Conservation (phyloP, 2,888 invertebrate genomes). For the Gerosis bhagava region DNA sequence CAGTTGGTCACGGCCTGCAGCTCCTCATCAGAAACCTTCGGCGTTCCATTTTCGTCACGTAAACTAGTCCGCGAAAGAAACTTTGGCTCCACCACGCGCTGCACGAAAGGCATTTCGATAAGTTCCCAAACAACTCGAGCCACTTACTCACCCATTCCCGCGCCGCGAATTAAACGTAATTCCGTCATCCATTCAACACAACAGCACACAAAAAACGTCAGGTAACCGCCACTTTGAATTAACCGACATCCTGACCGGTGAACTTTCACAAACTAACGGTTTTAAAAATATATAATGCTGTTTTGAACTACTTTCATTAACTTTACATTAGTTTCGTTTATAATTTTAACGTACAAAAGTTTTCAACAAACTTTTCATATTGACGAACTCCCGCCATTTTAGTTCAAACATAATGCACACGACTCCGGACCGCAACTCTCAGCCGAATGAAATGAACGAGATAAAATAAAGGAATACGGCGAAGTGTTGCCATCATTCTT, state of each 20-base stretch:
- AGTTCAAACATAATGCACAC: conserved; percentile 37
- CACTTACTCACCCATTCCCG: conserved; percentile 74
- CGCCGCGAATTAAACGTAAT: conserved; percentile 72
- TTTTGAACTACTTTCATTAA: conserved; percentile 43
- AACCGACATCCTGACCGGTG: conserved; percentile 78
- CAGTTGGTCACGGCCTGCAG: conserved; percentile 94
- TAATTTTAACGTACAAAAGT: conserved; percentile 56
- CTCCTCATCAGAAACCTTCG: conserved; percentile 87
- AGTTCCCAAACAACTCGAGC: conserved; percentile 52
- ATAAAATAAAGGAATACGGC: conserved; percentile 27
- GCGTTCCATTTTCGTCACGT: conserved; percentile 81
- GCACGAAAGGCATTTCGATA: conserved; percentile 92
- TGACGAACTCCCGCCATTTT: conserved; percentile 73
- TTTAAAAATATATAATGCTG: conserved; percentile 39
- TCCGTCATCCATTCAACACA: conserved; percentile 77
- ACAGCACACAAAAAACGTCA: conserved; percentile 81
- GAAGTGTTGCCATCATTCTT: conserved; percentile 49
- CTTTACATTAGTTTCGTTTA: conserved; percentile 45
- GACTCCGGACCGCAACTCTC: conserved; percentile 45
- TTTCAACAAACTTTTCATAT: conserved; percentile 64
- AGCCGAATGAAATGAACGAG: conserved; percentile 61
- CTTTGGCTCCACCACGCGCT: conserved; percentile 92
- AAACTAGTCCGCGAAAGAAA: conserved; percentile 87
- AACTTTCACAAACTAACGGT: conserved; percentile 61
- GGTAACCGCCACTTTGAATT: conserved; percentile 82